Conservation (phyloP, 1,140 invertebrate genomes). For the Halictus rubicundus region DNA sequence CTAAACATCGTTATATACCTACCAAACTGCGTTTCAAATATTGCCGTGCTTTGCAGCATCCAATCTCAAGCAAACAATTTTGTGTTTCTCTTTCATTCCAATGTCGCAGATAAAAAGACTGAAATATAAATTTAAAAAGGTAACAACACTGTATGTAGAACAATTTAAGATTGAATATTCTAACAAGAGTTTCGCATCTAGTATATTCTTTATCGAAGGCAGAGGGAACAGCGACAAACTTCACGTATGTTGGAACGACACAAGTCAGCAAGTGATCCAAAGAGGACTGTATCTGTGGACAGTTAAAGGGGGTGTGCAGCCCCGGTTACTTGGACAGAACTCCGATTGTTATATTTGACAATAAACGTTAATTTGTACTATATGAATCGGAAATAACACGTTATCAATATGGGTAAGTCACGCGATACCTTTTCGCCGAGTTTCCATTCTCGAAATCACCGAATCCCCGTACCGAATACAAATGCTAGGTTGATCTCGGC, state of each 20-base stretch:
- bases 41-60: too few species aligned
- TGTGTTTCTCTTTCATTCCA: too few species aligned
- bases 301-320: conserved; percentile 49
- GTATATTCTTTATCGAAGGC: too few species aligned
- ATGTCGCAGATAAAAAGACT: too few species aligned
- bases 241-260: conserved; percentile 26
- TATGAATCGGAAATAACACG: conserved; percentile 68
- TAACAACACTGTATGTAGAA: too few species aligned
- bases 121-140: too few species aligned
- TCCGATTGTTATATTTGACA: conserved; percentile 62
- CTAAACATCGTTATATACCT: too few species aligned
- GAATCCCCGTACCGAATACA: conserved; percentile 22
- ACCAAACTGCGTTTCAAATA: too few species aligned
- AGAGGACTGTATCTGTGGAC: conserved; percentile 44
- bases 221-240: conserved; percentile 5
- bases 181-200: too few species aligned
- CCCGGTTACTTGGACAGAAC: conserved; percentile 51
- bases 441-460: neutral
- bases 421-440: conserved; percentile 18
- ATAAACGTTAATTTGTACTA: conserved; percentile 56
- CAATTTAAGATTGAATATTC: too few species aligned
- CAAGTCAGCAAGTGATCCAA: conserved; percentile 49
- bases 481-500: neutral
- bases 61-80: too few species aligned
- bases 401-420: conserved; percentile 71